phyloP scores from a whole-genome alignment of 2,113 vertebrate species.

The Mesoclemmys tuberculata region DNA sequence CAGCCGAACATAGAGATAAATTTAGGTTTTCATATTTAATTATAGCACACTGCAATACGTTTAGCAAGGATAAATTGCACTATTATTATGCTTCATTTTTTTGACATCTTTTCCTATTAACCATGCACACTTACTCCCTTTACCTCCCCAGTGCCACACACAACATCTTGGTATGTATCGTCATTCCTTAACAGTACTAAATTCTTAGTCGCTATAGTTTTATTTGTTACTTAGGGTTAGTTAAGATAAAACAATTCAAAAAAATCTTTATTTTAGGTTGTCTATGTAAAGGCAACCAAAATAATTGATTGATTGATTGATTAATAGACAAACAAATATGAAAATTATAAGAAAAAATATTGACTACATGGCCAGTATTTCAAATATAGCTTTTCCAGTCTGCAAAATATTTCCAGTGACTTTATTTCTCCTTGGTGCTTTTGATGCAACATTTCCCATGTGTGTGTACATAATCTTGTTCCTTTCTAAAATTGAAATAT shows the following conservation, averaged over 20 bases:
- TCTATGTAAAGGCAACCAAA: neutral
- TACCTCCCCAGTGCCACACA: constrained; percentile 63
- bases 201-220: constrained; percentile 54
- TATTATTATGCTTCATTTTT: constrained; percentile 90
- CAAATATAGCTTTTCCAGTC: neutral
- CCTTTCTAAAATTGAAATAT: neutral
- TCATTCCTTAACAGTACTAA: constrained; percentile 52
- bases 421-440: neutral
- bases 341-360: neutral
- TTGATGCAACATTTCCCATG: fast-evolving
- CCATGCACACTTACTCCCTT: constrained; percentile 72
- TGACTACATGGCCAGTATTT: neutral
- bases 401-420: neutral
- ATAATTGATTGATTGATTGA: neutral
- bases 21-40: constrained; percentile 99
- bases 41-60: constrained; percentile 88
- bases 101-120: constrained; percentile 88
- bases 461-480: neutral
- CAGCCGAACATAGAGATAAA: constrained; percentile 91
- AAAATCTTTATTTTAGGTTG: neutral
- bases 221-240: constrained; percentile 61
- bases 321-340: neutral
- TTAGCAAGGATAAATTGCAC: constrained; percentile 93
- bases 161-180: constrained; percentile 61
- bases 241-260: constrained; percentile 27